Conservation (phyloP, 2,113 vertebrate genomes). For the Tonatia bakeri region DNA sequence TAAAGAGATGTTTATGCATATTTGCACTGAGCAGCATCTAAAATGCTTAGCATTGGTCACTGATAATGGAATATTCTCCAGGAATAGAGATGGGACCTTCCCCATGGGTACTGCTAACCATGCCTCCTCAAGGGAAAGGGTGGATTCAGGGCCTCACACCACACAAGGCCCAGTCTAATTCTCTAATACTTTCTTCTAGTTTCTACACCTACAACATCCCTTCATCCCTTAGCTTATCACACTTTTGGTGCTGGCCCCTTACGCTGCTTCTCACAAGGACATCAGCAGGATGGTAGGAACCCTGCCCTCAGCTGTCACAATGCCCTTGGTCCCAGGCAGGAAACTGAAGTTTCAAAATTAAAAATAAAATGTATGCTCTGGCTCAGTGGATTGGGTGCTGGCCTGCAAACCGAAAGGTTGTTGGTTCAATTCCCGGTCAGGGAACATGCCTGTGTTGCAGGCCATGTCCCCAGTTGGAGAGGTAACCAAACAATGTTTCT, state of each 20-base stretch:
- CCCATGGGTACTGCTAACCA: not conserved
- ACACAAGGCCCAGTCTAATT: not conserved
- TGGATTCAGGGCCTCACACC: not conserved
- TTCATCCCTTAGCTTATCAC: not conserved
- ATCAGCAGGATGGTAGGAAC: not conserved
- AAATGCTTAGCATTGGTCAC: not conserved
- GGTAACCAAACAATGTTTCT: too few relatives aligned
- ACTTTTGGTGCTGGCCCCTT: not conserved
- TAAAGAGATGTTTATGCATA: not conserved
- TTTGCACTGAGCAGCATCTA: not conserved
- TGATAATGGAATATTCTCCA: not conserved
- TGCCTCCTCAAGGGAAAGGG: not conserved
- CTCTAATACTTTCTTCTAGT: not conserved
- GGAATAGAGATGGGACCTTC: not conserved
- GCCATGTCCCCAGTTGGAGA: too few relatives aligned
- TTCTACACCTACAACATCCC: not conserved
- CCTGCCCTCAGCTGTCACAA: not conserved
- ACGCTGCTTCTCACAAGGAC: not conserved
- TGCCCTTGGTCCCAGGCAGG: not conserved
- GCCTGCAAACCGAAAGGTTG: too few relatives aligned
- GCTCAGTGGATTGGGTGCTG: too few relatives aligned
- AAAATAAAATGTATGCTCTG: not conserved
- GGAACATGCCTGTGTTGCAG: too few relatives aligned
- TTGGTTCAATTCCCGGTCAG: too few relatives aligned
- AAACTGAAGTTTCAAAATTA: not conserved